Conservation (phyloP, 2,113 vertebrate genomes). For the Melanostigma gelatinosum region DNA sequence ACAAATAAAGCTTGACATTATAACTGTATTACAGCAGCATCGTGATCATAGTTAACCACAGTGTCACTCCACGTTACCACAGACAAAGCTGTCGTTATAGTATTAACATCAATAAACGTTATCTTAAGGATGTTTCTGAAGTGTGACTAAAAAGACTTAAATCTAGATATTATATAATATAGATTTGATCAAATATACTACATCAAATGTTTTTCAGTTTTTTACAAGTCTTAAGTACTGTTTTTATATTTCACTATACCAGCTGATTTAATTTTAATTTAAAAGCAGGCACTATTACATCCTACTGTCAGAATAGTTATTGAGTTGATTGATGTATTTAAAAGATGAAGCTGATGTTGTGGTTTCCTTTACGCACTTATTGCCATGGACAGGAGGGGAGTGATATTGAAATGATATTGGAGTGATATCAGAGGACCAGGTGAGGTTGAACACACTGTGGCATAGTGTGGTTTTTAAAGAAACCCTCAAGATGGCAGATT, state of each 20-base stretch:
- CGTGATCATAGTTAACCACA: neutral
- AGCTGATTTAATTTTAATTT: neutral
- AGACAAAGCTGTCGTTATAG: neutral
- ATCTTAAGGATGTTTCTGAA: neutral
- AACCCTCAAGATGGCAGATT: constrained; percentile 12
- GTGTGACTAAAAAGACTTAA: neutral
- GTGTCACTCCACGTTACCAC: no score
- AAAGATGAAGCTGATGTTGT: constrained; percentile 8
- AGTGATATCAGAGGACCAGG: neutral
- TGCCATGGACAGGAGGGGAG: neutral
- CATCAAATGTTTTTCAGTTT: neutral
- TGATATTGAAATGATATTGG: neutral
- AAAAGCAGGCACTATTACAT: neutral
- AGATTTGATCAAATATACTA: neutral
- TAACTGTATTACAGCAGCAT: constrained; percentile 1
- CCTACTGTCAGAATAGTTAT: neutral
- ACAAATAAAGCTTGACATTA: neutral
- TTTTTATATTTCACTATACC: neutral
- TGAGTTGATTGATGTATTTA: neutral
- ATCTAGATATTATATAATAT: neutral
- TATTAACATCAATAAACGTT: neutral
- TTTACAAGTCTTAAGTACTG: neutral
- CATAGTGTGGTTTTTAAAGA: constrained; percentile 7
- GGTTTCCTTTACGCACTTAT: neutral
- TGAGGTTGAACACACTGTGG: constrained; percentile 9